phyloP scores from a whole-genome alignment of 2,797 vertebrate genomes.

The Phataginus tetradactyla region DNA sequence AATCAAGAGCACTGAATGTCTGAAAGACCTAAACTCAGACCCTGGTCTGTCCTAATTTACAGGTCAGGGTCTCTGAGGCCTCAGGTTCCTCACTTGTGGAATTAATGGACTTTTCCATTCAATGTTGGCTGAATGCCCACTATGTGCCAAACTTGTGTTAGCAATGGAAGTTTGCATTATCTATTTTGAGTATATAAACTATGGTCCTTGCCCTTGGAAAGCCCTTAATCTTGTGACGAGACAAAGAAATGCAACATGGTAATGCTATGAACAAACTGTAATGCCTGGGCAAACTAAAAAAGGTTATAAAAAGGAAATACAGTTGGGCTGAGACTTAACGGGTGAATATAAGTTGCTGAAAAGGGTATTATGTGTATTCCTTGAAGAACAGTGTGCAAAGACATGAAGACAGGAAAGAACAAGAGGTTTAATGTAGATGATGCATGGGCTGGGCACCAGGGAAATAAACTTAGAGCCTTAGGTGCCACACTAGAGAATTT shows the following conservation, averaged over 20 bases:
- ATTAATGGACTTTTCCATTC: background rate
- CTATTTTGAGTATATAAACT: constrained; percentile 23
- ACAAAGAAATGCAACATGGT: background rate
- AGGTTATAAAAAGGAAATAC: background rate
- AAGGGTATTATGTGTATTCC: background rate
- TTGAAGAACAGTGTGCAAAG: background rate
- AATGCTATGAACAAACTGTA: background rate
- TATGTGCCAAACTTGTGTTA: background rate
- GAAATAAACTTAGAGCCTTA: background rate
- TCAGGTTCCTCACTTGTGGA: background rate
- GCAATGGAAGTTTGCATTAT: background rate
- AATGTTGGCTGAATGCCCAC: background rate
- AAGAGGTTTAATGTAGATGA: background rate
- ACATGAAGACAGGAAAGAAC: background rate
- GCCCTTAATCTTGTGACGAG: background rate
- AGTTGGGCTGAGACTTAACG: background rate
- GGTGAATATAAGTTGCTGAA: background rate
- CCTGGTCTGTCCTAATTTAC: background rate
- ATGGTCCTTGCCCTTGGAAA: background rate
- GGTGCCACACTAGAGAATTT: background rate
- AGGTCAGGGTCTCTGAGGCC: background rate
- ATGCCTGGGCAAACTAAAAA: background rate
- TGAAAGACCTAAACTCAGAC: background rate
- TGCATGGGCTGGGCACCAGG: background rate
- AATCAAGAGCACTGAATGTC: background rate